A percentile compares a stretch with the other conserved stretches of the same genome.
Evolutionary conservation across 2,797 vertebrate species (phyloP).

Genomic region (Phrynocephalus forsythii): DNA sequence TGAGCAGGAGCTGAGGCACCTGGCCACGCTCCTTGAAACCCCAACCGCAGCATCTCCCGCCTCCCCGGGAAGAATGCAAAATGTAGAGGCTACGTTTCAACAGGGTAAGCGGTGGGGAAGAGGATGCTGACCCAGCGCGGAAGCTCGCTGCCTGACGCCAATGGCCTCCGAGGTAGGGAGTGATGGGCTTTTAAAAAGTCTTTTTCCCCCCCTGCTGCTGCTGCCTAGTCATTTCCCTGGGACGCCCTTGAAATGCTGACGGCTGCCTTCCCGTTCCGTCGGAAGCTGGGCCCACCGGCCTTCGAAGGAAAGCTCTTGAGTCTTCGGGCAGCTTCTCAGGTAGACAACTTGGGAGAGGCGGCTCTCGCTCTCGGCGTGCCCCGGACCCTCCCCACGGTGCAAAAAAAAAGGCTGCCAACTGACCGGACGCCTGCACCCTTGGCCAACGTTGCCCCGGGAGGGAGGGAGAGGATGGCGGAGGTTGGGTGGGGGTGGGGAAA

Average conservation of each 20-base stretch:
- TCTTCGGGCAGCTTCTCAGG: neutral
- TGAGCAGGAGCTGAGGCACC: no score
- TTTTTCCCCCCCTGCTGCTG: neutral
- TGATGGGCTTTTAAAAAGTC: neutral
- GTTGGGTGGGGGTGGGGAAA: no score
- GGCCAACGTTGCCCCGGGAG: neutral
- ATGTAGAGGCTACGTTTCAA: no score
- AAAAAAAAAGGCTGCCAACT: neutral
- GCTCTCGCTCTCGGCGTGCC: no score
- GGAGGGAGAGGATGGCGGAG: no score
- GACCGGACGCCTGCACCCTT: neutral
- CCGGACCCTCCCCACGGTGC: neutral
- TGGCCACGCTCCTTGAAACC: no score
- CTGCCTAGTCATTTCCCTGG: neutral
- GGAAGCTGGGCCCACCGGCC: neutral
- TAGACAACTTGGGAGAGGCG: no score
- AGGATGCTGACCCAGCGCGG: neutral
- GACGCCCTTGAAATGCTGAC: neutral
- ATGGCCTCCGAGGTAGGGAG: neutral
- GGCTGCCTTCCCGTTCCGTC: neutral
- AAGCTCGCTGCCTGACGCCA: neutral
- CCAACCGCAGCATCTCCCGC: no score
- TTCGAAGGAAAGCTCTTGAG: neutral
- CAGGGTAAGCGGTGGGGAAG: no score
- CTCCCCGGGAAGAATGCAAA: no score